phyloP scores from a whole-genome alignment of 2,888 invertebrate genomes.

The Linnaemya tessellans region DNA sequence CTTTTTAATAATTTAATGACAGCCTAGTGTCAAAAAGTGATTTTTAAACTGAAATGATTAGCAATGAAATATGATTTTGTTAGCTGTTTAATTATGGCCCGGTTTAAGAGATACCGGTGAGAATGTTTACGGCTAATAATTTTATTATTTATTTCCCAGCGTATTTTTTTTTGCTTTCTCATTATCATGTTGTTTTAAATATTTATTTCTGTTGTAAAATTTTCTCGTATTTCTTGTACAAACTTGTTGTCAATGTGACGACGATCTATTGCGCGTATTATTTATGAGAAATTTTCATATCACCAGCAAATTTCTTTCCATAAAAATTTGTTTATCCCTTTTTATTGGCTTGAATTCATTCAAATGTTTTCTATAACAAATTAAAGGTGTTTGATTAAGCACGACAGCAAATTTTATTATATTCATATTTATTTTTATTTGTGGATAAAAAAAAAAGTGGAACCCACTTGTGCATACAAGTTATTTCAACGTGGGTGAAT shows the following conservation, averaged over 20 bases:
- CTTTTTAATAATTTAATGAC: constrained; percentile 67
- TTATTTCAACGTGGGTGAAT: constrained; percentile 37
- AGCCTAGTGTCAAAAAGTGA: constrained; percentile 53
- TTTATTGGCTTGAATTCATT: constrained; percentile 64
- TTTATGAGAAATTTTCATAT: constrained; percentile 42
- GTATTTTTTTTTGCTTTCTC: constrained; percentile 13
- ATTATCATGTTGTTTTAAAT: constrained; percentile 27
- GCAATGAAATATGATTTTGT: constrained; percentile 17
- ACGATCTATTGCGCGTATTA: constrained; percentile 14
- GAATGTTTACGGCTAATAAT: constrained; percentile 38
- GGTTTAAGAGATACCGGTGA: constrained; percentile 54
- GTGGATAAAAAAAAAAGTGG: not conserved
- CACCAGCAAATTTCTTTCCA: constrained; percentile 51
- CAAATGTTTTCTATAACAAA: constrained; percentile 68
- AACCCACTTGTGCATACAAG: not conserved
- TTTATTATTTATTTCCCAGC: constrained; percentile 38
- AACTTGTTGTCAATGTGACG: constrained; percentile 22
- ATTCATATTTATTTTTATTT: no score
- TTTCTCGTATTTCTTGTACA: constrained; percentile 54
- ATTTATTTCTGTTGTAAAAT: constrained; percentile 17
- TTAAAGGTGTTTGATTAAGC: constrained; percentile 69
- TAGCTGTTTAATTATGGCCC: constrained; percentile 10
- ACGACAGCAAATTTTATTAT: constrained; percentile 16
- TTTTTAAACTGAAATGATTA: constrained; percentile 27
- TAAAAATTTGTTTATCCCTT: constrained; percentile 10